Base-by-base conservation (phyloP, 2,888 invertebrate genomes). In the Proisotoma minuta region DNA sequence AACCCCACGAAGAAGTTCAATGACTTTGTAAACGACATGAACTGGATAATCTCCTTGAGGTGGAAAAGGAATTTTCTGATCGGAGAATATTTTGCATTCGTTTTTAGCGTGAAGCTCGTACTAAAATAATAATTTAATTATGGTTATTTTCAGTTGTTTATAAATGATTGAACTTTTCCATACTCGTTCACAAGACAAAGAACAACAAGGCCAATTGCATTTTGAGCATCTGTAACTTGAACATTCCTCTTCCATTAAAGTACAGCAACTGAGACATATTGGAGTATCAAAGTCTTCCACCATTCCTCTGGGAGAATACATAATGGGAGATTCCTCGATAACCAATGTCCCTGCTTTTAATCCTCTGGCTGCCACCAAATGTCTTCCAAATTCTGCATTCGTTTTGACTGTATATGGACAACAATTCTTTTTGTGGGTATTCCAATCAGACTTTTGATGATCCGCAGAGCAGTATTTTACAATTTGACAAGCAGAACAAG, bases 1-100 rank as follows among this genome's bases (percentile, higher is more conserved):
- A n/a, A 69, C n/a, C 15, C 66, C 62, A 18, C 69, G 64, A 22
- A 66, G 48, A 22, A 69, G 62, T 5, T 64, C 54, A 29, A 69
- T 57, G 15, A 62, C 63, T 43, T 66, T 69, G 65, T 69, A 69
- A 3, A 20, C 24, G 8, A 52, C 29, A 20, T 52, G 28, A 5
- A 29, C 29, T 22, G 52, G 22, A 52, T 52, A 52, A 3, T 52
- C 23, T 10, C 34, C 8, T 52, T 20, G 28, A 15, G 52, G 52
- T 22, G 52, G 52, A 20, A 28, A 52, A 3, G 5, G 27, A 4
- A 52, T 20, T 28, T 52, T 27, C n/a, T 29, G 26, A 8, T 28
- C 29, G 4, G 29, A 10, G 24, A 52, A 52, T 26, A 52, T 26
- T 20, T 28, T 10, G 29, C 52, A 52, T 29, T 52, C 52, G 20